Evolutionary conservation across 2,113 vertebrate genomes (phyloP).

Genomic region (Cebus imitator): DNA sequence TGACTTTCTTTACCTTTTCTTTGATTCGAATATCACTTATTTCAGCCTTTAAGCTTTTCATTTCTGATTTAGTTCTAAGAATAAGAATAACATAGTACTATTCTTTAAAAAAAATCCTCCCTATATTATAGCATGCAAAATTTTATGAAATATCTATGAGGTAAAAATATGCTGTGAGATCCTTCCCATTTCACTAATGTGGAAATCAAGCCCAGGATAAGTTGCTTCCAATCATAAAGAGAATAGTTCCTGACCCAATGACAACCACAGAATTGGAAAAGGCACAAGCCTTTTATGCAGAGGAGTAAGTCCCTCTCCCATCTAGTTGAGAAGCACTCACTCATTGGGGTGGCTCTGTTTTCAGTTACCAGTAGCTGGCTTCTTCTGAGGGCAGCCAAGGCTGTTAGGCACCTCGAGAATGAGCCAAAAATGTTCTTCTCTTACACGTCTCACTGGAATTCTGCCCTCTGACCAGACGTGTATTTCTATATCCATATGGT

Average conservation of each 20-base stretch:
- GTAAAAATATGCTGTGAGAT: not conserved
- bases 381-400: not conserved
- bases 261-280: not conserved
- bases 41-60: not conserved
- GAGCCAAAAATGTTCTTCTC: not conserved
- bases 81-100: not conserved
- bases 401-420: not conserved
- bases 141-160: not conserved
- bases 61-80: not conserved
- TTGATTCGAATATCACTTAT: not conserved
- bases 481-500: not conserved
- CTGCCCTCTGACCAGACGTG: not conserved
- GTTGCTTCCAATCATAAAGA: not conserved
- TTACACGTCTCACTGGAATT: not conserved
- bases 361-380: not conserved
- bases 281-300: not conserved
- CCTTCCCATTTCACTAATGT: not conserved
- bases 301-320: not conserved
- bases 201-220: not conserved
- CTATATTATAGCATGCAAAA: not conserved
- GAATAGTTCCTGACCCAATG: not conserved
- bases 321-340: not conserved
- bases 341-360: not conserved
- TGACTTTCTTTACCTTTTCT: not conserved
- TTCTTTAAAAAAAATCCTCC: not conserved